A percentile compares a stretch with the other conserved stretches of the same genome.
These are phyloP conservation scores for Polyergus mexicanus DNA, from an alignment of 1,140 invertebrate genomes.

Conservation along the genomic window DNA sequence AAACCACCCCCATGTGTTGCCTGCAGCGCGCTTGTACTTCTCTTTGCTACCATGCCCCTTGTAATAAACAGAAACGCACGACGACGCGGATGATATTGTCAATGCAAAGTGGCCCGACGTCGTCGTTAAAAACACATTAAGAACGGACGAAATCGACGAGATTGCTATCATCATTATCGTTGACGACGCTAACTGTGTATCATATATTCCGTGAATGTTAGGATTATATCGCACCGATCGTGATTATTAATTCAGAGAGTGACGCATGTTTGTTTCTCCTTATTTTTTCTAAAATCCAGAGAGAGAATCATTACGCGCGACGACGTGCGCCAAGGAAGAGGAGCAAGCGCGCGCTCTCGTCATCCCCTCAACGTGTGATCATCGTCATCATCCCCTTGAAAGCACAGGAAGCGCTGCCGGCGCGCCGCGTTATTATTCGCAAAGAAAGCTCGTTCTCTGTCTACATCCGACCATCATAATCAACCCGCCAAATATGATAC, in stretches of 20 bases:
- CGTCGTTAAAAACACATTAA: not conserved
- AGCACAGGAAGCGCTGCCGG: constrained; percentile 20
- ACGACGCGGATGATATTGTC: constrained; percentile 5
- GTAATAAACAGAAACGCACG: constrained; percentile 54
- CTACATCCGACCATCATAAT: not conserved
- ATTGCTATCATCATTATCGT: not conserved
- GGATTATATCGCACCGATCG: constrained; percentile 15
- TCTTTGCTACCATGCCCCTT: constrained; percentile 56
- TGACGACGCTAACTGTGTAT: not conserved
- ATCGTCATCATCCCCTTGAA: not conserved
- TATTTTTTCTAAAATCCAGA: not conserved
- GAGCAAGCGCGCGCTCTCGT: not conserved
- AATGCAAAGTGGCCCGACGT: not conserved
- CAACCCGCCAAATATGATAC: constrained; percentile 68
- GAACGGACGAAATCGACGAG: not conserved
- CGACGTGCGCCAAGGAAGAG: not conserved
- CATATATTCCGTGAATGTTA: constrained; percentile 10
- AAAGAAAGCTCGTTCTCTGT: not conserved
- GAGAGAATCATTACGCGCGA: no score
- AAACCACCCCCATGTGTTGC: constrained; percentile 78
- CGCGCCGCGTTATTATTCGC: constrained; percentile 27
- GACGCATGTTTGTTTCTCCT: not conserved
- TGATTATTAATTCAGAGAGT: constrained; percentile 43
- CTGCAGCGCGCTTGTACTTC: constrained; percentile 64
- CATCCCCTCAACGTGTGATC: not conserved